A percentile compares a stretch with the other conserved stretches of the same genome.
These are phyloP conservation scores for Conistra vaccinii DNA, from an alignment of 2,888 invertebrate species.

Conservation along the genomic window DNA sequence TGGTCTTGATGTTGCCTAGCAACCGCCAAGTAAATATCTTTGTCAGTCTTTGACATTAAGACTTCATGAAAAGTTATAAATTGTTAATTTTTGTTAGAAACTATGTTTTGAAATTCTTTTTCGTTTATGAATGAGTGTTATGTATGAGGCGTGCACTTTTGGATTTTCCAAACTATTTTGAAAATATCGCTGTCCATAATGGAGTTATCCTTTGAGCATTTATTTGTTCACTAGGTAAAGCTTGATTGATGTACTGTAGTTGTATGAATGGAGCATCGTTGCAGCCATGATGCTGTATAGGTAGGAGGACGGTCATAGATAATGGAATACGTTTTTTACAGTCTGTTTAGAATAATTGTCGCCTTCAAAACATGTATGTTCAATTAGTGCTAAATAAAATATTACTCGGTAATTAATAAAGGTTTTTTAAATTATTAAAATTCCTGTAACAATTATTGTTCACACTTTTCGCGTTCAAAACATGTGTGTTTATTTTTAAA, in stretches of 20 bases:
- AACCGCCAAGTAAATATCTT: too few relatives aligned
- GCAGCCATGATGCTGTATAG: constrained; percentile 29
- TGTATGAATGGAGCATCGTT: constrained; percentile 30
- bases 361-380: not conserved
- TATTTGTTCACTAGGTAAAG: constrained; percentile 40
- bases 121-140: too few relatives aligned
- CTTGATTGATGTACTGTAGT: constrained; percentile 41
- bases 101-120: too few relatives aligned
- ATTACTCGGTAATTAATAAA: not conserved
- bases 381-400: too few relatives aligned
- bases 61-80: too few relatives aligned
- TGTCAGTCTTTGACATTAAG: too few relatives aligned
- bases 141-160: too few relatives aligned
- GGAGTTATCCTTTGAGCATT: constrained; percentile 23
- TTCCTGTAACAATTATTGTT: not conserved
- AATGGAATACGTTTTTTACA: not conserved
- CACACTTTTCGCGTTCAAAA: not conserved
- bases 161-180: too few relatives aligned
- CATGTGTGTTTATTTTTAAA: not conserved
- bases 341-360: not conserved
- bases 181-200: constrained; percentile 11
- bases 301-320: not conserved
- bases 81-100: too few relatives aligned
- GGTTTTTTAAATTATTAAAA: not conserved
- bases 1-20: too few relatives aligned